phyloP scores from a whole-genome alignment of 2,888 invertebrate species.

The Nomada fabriciana region DNA sequence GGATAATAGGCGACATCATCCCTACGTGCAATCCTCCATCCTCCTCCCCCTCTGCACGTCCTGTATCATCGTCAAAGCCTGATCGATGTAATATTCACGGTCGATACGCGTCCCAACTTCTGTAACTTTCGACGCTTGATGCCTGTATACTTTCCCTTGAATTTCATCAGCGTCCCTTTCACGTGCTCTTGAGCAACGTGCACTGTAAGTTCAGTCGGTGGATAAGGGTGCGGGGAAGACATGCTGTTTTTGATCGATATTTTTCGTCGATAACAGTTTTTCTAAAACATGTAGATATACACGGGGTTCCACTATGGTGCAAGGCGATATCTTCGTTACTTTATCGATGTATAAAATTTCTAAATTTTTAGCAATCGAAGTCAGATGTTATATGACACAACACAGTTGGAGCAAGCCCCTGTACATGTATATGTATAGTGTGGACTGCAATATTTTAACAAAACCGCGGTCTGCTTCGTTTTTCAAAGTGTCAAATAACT shows the following conservation, averaged over 20 bases:
- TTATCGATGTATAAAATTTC: too few relatives aligned
- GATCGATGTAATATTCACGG: constrained; percentile 82
- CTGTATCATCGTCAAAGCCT: constrained; percentile 78
- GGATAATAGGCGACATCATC: constrained; percentile 82
- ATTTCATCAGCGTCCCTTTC: constrained; percentile 69
- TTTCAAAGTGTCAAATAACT: too few relatives aligned
- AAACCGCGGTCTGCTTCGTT: too few relatives aligned
- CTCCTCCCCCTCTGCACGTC: constrained; percentile 1
- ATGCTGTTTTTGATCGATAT: constrained; percentile 1
- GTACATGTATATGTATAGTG: too few relatives aligned
- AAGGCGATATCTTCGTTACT: too few relatives aligned
- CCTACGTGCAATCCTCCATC: constrained; percentile 53
- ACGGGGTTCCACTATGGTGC: too few relatives aligned
- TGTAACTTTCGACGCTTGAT: constrained; percentile 66
- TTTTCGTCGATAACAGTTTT: neutral
- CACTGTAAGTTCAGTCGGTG: constrained; percentile 8
- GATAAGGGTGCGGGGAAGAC: neutral
- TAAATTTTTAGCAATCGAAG: too few relatives aligned
- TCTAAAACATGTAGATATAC: too few relatives aligned
- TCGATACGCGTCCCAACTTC: constrained; percentile 71
- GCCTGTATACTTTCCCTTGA: constrained; percentile 64
- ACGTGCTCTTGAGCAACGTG: constrained; percentile 58
- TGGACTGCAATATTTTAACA: too few relatives aligned
- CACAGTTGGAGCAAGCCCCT: too few relatives aligned
- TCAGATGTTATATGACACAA: too few relatives aligned